Evolutionary conservation across 2,797 vertebrate genomes (phyloP).

Genomic region (Adrianichthys oophorus): DNA sequence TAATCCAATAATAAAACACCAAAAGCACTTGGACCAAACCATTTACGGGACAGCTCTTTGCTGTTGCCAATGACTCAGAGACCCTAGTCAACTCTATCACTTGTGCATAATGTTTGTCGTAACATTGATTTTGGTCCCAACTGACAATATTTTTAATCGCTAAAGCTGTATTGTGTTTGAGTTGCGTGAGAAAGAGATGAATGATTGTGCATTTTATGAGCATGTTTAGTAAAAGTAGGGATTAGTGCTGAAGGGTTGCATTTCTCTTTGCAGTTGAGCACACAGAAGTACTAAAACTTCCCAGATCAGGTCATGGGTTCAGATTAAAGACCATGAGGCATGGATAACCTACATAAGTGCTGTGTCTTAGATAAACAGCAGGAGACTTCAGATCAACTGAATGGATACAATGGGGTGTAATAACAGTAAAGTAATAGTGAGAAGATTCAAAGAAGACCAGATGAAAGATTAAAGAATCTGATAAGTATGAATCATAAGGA

Average conservation of each 20-base stretch:
- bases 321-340: conserved; percentile 64
- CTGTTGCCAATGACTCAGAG: too few species aligned
- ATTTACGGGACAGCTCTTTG: too few species aligned
- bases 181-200: conserved; percentile 62
- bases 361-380: conserved; percentile 33
- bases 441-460: background rate
- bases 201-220: conserved; percentile 28
- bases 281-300: conserved; percentile 26
- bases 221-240: conserved; percentile 28
- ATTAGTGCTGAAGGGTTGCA: conserved; percentile 54
- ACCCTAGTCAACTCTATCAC: too few species aligned
- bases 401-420: background rate
- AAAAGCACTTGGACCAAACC: too few species aligned
- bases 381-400: conserved; percentile 2
- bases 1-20: too few species aligned
- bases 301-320: conserved; percentile 57
- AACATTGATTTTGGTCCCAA: conserved; percentile 24
- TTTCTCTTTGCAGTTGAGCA: conserved; percentile 14
- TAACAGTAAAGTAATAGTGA: background rate
- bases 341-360: conserved; percentile 63
- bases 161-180: conserved; percentile 43
- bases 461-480: background rate
- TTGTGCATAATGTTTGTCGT: conserved; percentile 47
- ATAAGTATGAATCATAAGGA: background rate
- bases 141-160: conserved; percentile 38